Percentiles rank a stretch among this genome's conserved stretches.
Evolutionary conservation across 64 coral and sea anemone species (phyloP).

Genomic region (Dendronephthya gigantea): DNA sequence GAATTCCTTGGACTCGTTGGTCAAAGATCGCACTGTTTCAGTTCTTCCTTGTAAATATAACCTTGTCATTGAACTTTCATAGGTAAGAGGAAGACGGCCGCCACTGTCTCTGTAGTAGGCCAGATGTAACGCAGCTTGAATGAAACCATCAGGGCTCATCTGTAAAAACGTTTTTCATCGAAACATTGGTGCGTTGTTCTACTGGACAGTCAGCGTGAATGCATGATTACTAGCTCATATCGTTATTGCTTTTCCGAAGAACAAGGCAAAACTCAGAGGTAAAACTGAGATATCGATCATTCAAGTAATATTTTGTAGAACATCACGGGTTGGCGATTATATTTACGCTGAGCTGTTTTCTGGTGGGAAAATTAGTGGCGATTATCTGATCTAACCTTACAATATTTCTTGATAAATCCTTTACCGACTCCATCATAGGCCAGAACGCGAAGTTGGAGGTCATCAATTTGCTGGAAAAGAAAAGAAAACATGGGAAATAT

Average conservation of each 20-base stretch:
- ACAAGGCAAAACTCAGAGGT: too few species aligned
- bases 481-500: neutral
- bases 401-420: slow-evolving; percentile 76
- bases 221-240: too few species aligned
- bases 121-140: slow-evolving; percentile 5
- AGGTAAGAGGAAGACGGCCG: neutral
- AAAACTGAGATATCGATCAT: too few species aligned
- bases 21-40: neutral
- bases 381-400: slow-evolving; percentile 42
- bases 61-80: neutral
- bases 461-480: slow-evolving; percentile 58
- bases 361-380: too few species aligned
- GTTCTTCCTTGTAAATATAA: neutral
- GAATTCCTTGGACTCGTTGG: neutral
- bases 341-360: too few species aligned
- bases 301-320: too few species aligned
- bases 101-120: neutral
- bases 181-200: neutral
- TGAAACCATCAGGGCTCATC: slow-evolving; percentile 11
- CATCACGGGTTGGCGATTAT: too few species aligned
- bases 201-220: too few species aligned
- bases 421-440: slow-evolving; percentile 88
- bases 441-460: slow-evolving; percentile 55
- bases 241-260: too few species aligned
- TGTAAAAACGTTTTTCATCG: neutral